Conservation (phyloP, 1,140 invertebrate genomes). For the Ladona fulva region DNA sequence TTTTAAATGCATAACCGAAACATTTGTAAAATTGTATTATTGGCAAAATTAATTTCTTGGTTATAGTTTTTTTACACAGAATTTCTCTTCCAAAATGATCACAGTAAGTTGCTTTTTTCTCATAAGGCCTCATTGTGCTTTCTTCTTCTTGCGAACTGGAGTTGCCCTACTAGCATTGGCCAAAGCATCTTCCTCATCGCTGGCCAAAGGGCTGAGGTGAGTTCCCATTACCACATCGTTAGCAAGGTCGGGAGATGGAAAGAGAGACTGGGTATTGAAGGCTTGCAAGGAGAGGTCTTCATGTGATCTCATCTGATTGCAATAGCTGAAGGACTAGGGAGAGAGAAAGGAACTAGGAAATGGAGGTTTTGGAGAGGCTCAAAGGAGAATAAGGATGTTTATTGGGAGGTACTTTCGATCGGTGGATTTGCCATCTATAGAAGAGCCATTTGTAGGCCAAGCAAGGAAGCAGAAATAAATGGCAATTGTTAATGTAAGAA, state of each 20-base stretch:
- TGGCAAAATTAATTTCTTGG: too few species aligned
- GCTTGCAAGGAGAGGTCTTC: not conserved
- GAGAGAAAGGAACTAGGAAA: not conserved
- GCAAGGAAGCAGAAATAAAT: not conserved
- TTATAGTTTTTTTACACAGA: too few species aligned
- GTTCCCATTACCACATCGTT: not conserved
- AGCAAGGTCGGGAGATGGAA: not conserved
- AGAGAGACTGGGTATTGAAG: not conserved
- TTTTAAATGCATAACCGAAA: too few species aligned
- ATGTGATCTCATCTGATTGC: too few species aligned
- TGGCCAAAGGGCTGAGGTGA: not conserved
- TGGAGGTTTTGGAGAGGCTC: not conserved
- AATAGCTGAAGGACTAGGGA: not conserved
- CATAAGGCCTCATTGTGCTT: not conserved
- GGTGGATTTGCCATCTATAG: not conserved
- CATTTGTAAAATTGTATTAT: too few species aligned
- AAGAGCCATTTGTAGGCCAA: not conserved
- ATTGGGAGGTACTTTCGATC: not conserved
- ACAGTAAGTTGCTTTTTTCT: not conserved
- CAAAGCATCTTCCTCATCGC: not conserved
- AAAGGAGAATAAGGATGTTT: not conserved
- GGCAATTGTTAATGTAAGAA: not conserved
- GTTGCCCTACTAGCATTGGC: not conserved
- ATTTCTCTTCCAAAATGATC: too few species aligned
- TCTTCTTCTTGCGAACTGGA: not conserved